Conservation (phyloP, 2,888 invertebrate species). For the Zaprionus bogoriensis region DNA sequence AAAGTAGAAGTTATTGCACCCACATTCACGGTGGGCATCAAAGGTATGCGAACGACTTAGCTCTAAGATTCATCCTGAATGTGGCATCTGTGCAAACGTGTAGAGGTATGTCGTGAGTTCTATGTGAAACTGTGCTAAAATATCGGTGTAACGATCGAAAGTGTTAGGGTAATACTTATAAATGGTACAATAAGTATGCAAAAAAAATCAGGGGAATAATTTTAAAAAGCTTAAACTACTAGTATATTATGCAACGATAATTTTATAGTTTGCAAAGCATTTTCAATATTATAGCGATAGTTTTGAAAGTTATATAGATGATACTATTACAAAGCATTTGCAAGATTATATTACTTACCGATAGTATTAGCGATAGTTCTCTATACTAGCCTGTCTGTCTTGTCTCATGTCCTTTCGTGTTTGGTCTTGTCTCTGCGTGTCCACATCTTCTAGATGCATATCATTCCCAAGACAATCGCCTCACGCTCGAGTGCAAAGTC, state of each 20-base stretch:
- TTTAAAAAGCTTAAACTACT: too few species aligned
- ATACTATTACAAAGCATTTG: background rate
- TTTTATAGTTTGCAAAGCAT: too few species aligned
- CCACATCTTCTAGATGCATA: constrained; percentile 85
- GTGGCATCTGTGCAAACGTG: constrained; percentile 36
- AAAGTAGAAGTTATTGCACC: constrained; percentile 86
- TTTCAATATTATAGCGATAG: too few species aligned
- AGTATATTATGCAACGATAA: too few species aligned
- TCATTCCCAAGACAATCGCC: constrained; percentile 87
- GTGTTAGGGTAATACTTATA: background rate
- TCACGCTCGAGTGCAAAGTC: constrained; percentile 90
- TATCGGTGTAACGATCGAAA: background rate
- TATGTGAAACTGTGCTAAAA: background rate
- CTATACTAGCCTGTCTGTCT: background rate
- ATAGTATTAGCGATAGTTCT: constrained; percentile 19
- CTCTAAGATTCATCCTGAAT: constrained; percentile 4
- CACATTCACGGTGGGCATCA: constrained; percentile 89
- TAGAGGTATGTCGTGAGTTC: constrained; percentile 20
- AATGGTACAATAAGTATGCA: too few species aligned
- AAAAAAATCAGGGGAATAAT: too few species aligned
- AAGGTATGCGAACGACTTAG: constrained; percentile 84
- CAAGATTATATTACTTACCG: background rate
- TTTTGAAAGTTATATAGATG: too few species aligned
- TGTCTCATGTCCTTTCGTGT: constrained; percentile 45
- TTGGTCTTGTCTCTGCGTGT: constrained; percentile 27